Conservation (phyloP, 2,888 invertebrate species). For the Synergus itoensis region DNA sequence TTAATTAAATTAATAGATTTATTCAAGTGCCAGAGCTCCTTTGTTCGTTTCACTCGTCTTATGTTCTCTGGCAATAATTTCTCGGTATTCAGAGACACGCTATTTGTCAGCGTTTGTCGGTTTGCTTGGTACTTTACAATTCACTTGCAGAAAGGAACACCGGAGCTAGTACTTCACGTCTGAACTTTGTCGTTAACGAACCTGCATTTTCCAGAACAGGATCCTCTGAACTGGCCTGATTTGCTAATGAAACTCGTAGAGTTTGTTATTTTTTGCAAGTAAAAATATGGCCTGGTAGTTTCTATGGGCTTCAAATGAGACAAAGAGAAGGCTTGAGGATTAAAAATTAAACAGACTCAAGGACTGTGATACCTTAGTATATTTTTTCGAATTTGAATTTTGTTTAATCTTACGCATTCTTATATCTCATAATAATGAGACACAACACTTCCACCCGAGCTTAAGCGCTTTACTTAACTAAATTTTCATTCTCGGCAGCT, state of each 20-base stretch:
- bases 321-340: neutral
- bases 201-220: conserved; percentile 6
- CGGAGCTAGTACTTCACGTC: neutral
- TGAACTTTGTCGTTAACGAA: conserved; percentile 25
- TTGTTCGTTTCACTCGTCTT: conserved; percentile 32
- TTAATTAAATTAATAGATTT: conserved; percentile 41
- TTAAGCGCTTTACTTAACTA: conserved; percentile 18
- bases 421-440: neutral
- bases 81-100: conserved; percentile 25
- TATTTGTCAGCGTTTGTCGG: conserved; percentile 41
- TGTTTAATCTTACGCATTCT: neutral
- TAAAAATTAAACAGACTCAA: neutral
- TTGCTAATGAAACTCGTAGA: conserved; percentile 10
- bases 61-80: conserved; percentile 36
- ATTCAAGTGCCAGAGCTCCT: conserved; percentile 36
- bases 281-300: neutral
- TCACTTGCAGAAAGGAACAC: conserved; percentile 18
- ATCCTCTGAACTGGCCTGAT: neutral
- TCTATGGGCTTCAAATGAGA: no score
- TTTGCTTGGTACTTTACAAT: conserved; percentile 32
- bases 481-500: conserved; percentile 15
- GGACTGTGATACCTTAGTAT: neutral
- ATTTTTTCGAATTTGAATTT: neutral
- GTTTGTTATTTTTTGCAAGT: neutral
- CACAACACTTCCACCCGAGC: conserved; percentile 3